Percentiles rank a stretch among this genome's conserved stretches.
Evolutionary conservation across 2,888 invertebrate genomes (phyloP).

Genomic region (Drosophila flavopinicola): DNA sequence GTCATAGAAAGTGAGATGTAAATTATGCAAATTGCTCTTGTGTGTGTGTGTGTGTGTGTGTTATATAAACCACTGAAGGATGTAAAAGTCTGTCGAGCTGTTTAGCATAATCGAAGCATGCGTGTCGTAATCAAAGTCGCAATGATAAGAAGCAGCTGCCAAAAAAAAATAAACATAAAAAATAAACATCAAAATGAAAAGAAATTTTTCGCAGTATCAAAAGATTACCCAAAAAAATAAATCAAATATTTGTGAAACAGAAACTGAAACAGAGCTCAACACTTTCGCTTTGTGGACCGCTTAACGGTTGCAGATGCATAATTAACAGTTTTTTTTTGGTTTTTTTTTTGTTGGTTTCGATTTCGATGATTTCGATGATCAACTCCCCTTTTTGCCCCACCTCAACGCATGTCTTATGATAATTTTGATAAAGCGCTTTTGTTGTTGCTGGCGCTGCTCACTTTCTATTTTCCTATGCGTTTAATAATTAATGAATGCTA

Average conservation of each 20-base stretch:
- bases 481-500: slow-evolving; percentile 83
- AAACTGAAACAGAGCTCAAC: slow-evolving; percentile 20
- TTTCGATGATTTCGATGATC: slow-evolving; percentile 33
- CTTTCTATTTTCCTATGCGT: slow-evolving; percentile 81
- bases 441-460: slow-evolving; percentile 41
- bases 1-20: slow-evolving; percentile 33
- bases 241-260: slow-evolving; percentile 1
- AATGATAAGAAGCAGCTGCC: slow-evolving; percentile 15
- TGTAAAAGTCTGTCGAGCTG: slow-evolving; percentile 45
- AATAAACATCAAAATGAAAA: slow-evolving; percentile 32
- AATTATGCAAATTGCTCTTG: slow-evolving; percentile 62
- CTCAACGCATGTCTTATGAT: slow-evolving; percentile 37
- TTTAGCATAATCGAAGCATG: slow-evolving; percentile 61
- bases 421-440: slow-evolving; percentile 38
- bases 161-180: slow-evolving; percentile 15
- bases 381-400: neutral
- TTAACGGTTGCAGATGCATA: slow-evolving; percentile 45
- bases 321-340: slow-evolving; percentile 57
- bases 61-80: slow-evolving; percentile 72
- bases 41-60: slow-evolving; percentile 10
- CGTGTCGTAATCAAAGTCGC: slow-evolving; percentile 59
- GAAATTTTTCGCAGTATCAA: slow-evolving; percentile 47
- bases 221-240: slow-evolving; percentile 11
- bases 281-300: slow-evolving; percentile 60
- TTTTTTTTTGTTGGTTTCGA: slow-evolving; percentile 18